These are phyloP conservation scores for Lutjanus erythropterus DNA, from an alignment of 2,113 vertebrate species.

Conservation along the genomic window DNA sequence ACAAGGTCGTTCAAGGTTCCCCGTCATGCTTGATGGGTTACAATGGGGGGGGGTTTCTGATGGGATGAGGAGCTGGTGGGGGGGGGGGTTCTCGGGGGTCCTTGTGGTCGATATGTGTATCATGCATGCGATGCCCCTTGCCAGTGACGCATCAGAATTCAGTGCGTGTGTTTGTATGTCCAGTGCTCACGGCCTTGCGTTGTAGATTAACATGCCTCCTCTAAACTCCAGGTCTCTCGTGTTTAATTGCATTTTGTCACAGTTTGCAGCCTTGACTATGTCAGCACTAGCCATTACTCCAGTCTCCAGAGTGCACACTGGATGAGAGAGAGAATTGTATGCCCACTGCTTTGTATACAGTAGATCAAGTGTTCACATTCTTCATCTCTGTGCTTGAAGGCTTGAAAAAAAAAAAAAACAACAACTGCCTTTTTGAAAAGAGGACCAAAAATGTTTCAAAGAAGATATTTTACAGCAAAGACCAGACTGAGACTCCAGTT, in stretches of 20 bases:
- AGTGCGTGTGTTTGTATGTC: constrained; percentile 1
- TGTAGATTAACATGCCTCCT: constrained; percentile 38
- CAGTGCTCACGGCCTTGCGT: constrained; percentile 44
- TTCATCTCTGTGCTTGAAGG: background rate
- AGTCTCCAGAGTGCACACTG: constrained; percentile 28
- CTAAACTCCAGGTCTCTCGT: constrained; percentile 47
- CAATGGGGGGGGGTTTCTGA: constrained; percentile 40
- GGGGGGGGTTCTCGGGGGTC: background rate
- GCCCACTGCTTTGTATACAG: constrained; percentile 19
- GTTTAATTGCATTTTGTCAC: constrained; percentile 73
- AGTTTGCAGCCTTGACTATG: constrained; percentile 61
- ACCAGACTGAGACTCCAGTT: background rate
- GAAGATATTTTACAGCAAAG: background rate
- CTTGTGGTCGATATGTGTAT: constrained; percentile 22
- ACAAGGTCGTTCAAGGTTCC: constrained; percentile 79
- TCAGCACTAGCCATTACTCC: constrained; percentile 33
- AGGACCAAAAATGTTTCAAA: background rate
- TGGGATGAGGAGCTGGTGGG: constrained; percentile 11
- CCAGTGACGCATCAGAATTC: background rate
- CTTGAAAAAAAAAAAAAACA: constrained; percentile 17
- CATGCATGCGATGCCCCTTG: background rate
- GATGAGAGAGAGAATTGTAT: constrained; percentile 31
- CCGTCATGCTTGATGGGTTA: constrained; percentile 58
- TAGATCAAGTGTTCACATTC: constrained; percentile 14
- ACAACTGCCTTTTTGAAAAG: background rate